Evolutionary conservation across 2,113 vertebrate genomes (phyloP).

Genomic region (Platycercus adscitus): DNA sequence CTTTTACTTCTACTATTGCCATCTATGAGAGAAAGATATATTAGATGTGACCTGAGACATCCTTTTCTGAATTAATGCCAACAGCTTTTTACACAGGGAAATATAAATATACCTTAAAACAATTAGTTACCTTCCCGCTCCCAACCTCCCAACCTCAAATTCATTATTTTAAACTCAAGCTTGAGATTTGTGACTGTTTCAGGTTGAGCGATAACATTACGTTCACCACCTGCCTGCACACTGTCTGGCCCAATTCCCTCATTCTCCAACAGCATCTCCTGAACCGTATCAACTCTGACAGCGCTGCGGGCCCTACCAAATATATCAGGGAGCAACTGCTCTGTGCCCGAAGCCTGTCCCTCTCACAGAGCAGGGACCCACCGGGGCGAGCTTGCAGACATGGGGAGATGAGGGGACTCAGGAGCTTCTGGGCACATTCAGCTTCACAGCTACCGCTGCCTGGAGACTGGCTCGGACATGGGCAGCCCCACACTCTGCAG

Average conservation of each 20-base stretch:
- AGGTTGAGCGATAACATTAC: background rate
- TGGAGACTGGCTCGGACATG: rapidly evolving
- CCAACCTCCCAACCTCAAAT: background rate
- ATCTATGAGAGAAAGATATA: background rate
- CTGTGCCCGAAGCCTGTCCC: background rate
- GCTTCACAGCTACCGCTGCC: background rate
- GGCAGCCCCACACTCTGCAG: background rate
- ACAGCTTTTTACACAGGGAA: background rate
- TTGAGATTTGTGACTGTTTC: background rate
- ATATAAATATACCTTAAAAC: background rate
- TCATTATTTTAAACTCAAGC: background rate
- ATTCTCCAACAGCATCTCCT: background rate
- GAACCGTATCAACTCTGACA: background rate
- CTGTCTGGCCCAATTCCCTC: background rate
- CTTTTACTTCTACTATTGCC: background rate
- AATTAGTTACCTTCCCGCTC: background rate
- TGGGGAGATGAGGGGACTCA: rapidly evolving
- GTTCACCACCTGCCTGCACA: background rate
- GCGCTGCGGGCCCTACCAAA: background rate
- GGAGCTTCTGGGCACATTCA: background rate
- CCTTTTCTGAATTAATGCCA: rapidly evolving
- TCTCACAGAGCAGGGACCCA: background rate
- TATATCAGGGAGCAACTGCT: background rate
- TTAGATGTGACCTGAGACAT: background rate
- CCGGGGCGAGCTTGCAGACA: rapidly evolving